Conservation (phyloP, 2,113 vertebrate genomes). For the Gopherus flavomarginatus region DNA sequence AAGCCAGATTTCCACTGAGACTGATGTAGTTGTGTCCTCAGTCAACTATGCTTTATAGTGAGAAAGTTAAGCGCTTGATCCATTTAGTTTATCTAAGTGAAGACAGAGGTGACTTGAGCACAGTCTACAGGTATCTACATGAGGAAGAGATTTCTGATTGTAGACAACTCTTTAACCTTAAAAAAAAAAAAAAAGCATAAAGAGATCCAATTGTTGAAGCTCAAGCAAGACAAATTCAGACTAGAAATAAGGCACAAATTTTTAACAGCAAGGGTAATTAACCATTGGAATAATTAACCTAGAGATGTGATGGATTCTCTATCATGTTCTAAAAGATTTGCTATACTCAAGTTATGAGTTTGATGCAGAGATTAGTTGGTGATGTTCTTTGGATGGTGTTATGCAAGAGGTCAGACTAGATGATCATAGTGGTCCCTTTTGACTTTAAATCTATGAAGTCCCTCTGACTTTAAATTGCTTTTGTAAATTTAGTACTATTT, state of each 20-base stretch:
- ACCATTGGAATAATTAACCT: background rate
- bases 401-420: background rate
- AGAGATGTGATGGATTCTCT: background rate
- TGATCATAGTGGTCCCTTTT: background rate
- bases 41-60: background rate
- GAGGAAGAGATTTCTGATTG: background rate
- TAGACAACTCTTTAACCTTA: background rate
- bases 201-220: background rate
- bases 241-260: background rate
- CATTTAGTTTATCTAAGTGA: background rate
- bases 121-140: background rate
- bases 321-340: background rate
- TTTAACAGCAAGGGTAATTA: background rate
- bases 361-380: background rate
- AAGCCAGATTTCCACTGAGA: background rate
- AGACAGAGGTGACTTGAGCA: background rate
- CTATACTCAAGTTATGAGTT: background rate
- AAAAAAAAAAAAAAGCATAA: background rate
- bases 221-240: background rate
- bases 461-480: background rate
- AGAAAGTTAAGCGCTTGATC: background rate
- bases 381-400: background rate
- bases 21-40: background rate
- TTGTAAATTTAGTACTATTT: background rate
- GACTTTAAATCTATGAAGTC: background rate